Conservation (phyloP, 2,113 vertebrate genomes). For the Edolisoma coerulescens region DNA sequence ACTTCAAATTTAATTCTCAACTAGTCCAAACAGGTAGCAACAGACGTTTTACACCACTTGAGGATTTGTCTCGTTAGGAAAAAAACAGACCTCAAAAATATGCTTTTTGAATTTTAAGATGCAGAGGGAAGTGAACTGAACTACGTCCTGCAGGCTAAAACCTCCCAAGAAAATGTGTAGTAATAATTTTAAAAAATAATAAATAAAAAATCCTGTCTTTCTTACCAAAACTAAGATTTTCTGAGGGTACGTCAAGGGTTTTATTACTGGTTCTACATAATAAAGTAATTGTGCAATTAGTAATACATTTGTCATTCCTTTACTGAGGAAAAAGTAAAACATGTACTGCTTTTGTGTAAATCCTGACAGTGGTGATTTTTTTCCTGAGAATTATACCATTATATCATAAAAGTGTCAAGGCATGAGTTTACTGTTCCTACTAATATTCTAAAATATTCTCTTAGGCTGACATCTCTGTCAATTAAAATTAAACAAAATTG, state of each 20-base stretch:
- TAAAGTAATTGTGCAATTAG: slow-evolving; percentile 79
- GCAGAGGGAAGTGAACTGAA: neutral
- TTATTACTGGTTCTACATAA: slow-evolving; percentile 69
- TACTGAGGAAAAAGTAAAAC: slow-evolving; percentile 58
- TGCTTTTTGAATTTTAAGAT: neutral
- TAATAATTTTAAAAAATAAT: neutral
- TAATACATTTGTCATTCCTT: slow-evolving; percentile 75
- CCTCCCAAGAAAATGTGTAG: neutral
- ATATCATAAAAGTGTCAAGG: slow-evolving; percentile 84
- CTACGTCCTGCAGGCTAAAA: neutral
- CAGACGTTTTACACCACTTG: neutral
- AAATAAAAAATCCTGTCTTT: neutral
- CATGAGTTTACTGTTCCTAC: slow-evolving; percentile 79
- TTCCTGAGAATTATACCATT: slow-evolving; percentile 76
- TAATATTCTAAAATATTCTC: slow-evolving; percentile 85
- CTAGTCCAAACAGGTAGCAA: neutral
- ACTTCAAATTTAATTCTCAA: neutral
- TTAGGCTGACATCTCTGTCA: slow-evolving; percentile 81
- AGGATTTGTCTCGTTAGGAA: slow-evolving; percentile 2
- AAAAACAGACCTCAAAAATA: neutral
- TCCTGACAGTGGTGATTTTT: slow-evolving; percentile 67
- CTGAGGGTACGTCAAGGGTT: slow-evolving; percentile 54
- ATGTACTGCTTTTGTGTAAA: slow-evolving; percentile 70
- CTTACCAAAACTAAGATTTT: slow-evolving; percentile 39
- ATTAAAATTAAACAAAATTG: slow-evolving; percentile 84